Evolutionary conservation across 2,888 invertebrate genomes (phyloP).

Genomic region (Muscina levida): DNA sequence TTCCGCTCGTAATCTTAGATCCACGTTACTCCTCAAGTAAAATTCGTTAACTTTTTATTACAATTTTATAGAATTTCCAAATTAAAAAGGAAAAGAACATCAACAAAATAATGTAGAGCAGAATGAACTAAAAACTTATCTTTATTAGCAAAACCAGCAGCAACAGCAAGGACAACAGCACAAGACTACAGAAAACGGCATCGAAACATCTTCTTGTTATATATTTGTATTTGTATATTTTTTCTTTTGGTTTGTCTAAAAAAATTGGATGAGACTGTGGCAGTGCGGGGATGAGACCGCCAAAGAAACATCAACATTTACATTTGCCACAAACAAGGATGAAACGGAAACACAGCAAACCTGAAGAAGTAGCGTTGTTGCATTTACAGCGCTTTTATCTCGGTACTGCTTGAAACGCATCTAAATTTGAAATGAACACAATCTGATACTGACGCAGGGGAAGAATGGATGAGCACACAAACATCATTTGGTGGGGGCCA

Average conservation of each 20-base stretch:
- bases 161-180: neutral
- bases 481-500: neutral
- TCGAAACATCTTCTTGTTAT: constrained; percentile 16
- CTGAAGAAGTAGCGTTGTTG: constrained; percentile 22
- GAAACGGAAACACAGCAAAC: constrained; percentile 23
- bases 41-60: constrained; percentile 14
- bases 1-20: constrained; percentile 6
- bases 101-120: neutral
- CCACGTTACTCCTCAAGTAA: neutral
- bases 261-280: neutral
- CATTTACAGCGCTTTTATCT: constrained; percentile 45
- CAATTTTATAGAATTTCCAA: constrained; percentile 6
- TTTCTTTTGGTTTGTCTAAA: neutral
- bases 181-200: neutral
- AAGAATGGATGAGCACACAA: constrained; percentile 2
- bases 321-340: constrained; percentile 46
- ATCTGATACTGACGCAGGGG: neutral
- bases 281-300: neutral
- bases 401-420: constrained; percentile 51
- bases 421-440: constrained; percentile 43
- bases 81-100: constrained; percentile 3
- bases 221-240: too few relatives aligned
- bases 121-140: neutral
- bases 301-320: constrained; percentile 24
- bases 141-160: constrained; percentile 21